Conservation (phyloP, 2,888 invertebrate species). For the Caenorhabditis wallacei region DNA sequence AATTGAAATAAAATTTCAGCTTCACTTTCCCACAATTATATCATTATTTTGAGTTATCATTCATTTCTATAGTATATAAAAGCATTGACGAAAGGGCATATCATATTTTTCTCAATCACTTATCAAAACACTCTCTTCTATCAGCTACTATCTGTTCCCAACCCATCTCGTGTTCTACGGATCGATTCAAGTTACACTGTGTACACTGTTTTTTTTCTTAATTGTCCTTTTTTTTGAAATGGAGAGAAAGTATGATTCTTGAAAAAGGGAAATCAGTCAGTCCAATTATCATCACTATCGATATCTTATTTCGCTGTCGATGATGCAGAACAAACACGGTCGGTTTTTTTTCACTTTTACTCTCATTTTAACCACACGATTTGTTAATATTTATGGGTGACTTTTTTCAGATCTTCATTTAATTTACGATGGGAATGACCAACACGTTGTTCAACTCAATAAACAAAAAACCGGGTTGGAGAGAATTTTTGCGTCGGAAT, state of each 20-base stretch:
- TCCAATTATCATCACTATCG: conserved; percentile 49
- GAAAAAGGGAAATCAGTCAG: conserved; percentile 38
- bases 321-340: conserved; percentile 48
- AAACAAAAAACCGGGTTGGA: conserved; percentile 12
- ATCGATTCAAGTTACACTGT: conserved; percentile 40
- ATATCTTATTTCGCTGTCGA: conserved; percentile 26
- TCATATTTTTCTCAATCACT: background rate
- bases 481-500: conserved; percentile 41
- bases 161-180: conserved; percentile 26
- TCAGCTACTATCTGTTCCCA: conserved; percentile 27
- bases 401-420: conserved; percentile 31
- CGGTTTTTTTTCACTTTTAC: conserved; percentile 35
- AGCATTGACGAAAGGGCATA: background rate
- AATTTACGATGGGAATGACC: conserved; percentile 31
- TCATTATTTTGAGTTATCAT: background rate
- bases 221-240: conserved; percentile 16
- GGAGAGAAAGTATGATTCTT: conserved; percentile 43
- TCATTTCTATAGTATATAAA: background rate
- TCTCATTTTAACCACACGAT: background rate
- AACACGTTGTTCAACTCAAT: conserved; percentile 22
- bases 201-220: conserved; percentile 18
- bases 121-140: conserved; percentile 16
- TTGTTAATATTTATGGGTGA: background rate
- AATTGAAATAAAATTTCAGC: background rate
- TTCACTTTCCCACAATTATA: background rate